Percentiles rank a stretch among this genome's conserved stretches.
Conservation (phyloP, 2,113 vertebrate species). For the Bos taurus region ARS-UCD2.0 NC_037342.1:4623001-4623500, state of each 20-base stretch:
- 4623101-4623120: not conserved
- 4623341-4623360: not conserved
- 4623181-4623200: not conserved
- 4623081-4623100: not conserved
- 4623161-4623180: not conserved
- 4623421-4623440: not conserved
- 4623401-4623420: not conserved
- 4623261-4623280: not conserved
- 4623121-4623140: not conserved
- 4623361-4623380: not conserved
- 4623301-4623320: not conserved
- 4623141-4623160: not conserved
- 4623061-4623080: not conserved
- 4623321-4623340: not conserved
- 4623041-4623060: not conserved
- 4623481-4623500: not conserved
- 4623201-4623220: not conserved
- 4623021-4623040: not conserved
- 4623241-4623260: not conserved
- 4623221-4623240: not conserved
- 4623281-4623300: not conserved
- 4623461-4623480: not conserved
- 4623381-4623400: not conserved
- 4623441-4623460: not conserved
- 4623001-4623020: not conserved